Percentiles rank a stretch among this genome's conserved stretches.
phyloP scores from a whole-genome alignment of 2,113 vertebrate genomes.

The Alces alces region DNA sequence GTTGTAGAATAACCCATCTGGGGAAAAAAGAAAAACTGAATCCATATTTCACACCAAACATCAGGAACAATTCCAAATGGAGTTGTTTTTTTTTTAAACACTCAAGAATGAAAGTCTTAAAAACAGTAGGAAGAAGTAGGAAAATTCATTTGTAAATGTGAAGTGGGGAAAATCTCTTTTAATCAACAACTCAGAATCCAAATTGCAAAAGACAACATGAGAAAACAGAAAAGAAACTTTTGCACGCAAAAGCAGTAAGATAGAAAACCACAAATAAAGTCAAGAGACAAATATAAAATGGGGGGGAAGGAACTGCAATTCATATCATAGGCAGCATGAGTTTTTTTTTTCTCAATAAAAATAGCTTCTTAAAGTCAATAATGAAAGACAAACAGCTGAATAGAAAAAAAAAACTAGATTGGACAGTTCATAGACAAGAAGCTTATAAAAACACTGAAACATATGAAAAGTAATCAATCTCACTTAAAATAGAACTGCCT shows the following conservation, averaged over 20 bases:
- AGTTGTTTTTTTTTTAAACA: neutral
- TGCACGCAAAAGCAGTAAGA: neutral
- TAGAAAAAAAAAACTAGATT: neutral
- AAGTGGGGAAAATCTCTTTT: neutral
- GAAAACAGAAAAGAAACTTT: neutral
- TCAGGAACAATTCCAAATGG: neutral
- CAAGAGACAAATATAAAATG: neutral
- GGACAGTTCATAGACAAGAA: neutral
- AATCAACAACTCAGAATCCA: neutral
- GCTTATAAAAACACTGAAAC: neutral
- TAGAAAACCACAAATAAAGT: neutral
- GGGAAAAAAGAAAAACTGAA: neutral
- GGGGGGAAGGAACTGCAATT: neutral
- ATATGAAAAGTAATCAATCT: neutral
- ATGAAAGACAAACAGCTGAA: neutral
- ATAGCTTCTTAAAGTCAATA: neutral
- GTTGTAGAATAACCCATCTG: neutral
- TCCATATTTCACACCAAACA: neutral
- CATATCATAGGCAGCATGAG: neutral
- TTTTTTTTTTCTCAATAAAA: neutral
- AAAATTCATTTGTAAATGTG: neutral
- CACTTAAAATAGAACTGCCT: neutral
- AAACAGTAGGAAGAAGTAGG: neutral
- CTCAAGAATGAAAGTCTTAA: neutral
- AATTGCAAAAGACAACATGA: neutral